Evolutionary conservation across 2,113 vertebrate genomes (phyloP).

Genomic region (Apteryx owenii): DNA sequence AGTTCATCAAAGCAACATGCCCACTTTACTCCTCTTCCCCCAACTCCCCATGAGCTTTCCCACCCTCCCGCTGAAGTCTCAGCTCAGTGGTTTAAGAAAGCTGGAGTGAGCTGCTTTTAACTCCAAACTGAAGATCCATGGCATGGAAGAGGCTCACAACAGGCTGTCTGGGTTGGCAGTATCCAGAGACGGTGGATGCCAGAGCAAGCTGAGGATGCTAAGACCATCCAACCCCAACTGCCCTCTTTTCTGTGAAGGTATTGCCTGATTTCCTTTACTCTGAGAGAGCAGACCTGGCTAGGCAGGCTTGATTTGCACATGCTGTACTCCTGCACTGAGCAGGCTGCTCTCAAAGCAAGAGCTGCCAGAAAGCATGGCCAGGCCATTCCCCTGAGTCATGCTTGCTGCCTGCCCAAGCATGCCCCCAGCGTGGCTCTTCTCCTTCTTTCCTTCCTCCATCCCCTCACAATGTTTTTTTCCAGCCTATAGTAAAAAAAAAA

Average conservation of each 20-base stretch:
- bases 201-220: background rate
- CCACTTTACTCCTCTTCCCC: too few species aligned
- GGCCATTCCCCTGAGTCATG: background rate
- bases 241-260: background rate
- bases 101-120: background rate
- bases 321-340: fast-evolving
- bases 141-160: background rate
- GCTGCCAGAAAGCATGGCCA: background rate
- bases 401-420: background rate
- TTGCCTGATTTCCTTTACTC: fast-evolving
- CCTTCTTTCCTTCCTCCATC: background rate
- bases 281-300: background rate
- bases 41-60: background rate
- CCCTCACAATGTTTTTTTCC: background rate
- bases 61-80: background rate
- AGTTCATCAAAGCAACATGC: background rate
- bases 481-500: background rate
- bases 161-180: fast-evolving
- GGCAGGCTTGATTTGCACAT: fast-evolving
- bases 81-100: background rate
- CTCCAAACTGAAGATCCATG: background rate
- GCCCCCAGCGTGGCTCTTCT: background rate
- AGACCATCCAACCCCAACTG: background rate
- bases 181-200: background rate
- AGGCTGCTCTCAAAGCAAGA: background rate